Conservation (phyloP, 2,888 invertebrate species). For the Phrixothrix hirtus region DNA sequence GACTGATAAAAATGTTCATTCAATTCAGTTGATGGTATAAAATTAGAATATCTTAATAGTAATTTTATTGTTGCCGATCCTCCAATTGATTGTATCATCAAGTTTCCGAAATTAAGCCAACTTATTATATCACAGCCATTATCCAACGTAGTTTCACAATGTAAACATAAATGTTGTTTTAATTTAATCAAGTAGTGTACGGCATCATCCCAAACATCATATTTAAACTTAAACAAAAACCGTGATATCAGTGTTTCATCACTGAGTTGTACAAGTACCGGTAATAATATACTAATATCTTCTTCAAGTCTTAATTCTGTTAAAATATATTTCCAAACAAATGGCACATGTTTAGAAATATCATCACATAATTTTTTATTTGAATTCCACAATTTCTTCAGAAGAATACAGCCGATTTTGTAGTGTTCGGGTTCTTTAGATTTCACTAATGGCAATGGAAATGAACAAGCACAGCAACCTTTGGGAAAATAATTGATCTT, state of each 20-base stretch:
- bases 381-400: constrained; percentile 57
- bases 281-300: constrained; percentile 59
- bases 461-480: constrained; percentile 57
- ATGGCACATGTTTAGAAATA: constrained; percentile 59
- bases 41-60: constrained; percentile 60
- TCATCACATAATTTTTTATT: constrained; percentile 12
- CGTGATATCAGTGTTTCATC: constrained; percentile 62
- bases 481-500: constrained; percentile 55
- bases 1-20: constrained; percentile 66
- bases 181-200: constrained; percentile 62
- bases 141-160: constrained; percentile 61
- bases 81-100: constrained; percentile 66
- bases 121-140: constrained; percentile 54
- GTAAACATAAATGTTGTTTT: constrained; percentile 63
- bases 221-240: constrained; percentile 60
- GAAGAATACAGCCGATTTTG: constrained; percentile 62
- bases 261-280: constrained; percentile 64
- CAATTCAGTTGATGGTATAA: constrained; percentile 63
- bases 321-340: constrained; percentile 65
- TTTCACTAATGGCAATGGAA: constrained; percentile 61
- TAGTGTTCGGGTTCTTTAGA: constrained; percentile 58
- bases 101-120: constrained; percentile 64
- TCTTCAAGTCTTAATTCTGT: constrained; percentile 57
- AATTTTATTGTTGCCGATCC: constrained; percentile 62
- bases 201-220: constrained; percentile 64